Base-by-base conservation (phyloP, 1,140 invertebrate genomes). In the Lordiphosa clarofinis region DNA sequence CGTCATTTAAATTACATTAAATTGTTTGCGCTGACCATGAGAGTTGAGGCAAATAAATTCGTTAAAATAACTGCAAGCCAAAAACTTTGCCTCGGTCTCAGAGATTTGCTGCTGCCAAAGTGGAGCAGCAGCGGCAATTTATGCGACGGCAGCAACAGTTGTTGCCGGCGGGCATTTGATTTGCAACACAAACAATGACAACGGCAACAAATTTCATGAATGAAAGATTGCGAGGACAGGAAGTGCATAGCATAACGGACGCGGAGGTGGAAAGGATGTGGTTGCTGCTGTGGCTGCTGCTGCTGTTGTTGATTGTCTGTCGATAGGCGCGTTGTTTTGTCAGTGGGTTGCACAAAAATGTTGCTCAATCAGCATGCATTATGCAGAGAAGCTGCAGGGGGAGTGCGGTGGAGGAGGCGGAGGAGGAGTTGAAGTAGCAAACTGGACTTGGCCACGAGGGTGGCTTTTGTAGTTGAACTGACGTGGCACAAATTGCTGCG, bases 1-100 rank as follows among this genome's bases (percentile, higher is more conserved):
- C 84, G 86, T 87, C 86, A 87, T 87, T 87, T 87, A 87, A 87
- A 87, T 87, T 87, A 87, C 86, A 87, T 87, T 87, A 87, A 87
- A 87, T 87, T 87, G 79, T 87, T 68, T 87, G 86, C 74, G 72
- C 71, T 81, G 81, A 86, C 73, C 71, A 86, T 81, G 75, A 75
- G 86, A 86, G 82, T 70, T 69, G 73, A 66, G 67, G 76, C 82
- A 87, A 87, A 87, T 87, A 87, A 87, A 87, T 87, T 87, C 82
- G 82, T 87, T 87, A 82, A 87, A 87, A 82, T 84, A 84, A 84
- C 78, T 84, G 65, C 24, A 46, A 68, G 65, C 60, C 62, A 70
- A 73, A 82, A 84, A 72, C 71, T 21, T 21, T 21, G 21, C 4
- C 21, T 21, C 21, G 35, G 64, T 53, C 63, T 52, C 35, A 59